Conservation (phyloP, 2,888 invertebrate species). For the Campopleginae sp. region DNA sequence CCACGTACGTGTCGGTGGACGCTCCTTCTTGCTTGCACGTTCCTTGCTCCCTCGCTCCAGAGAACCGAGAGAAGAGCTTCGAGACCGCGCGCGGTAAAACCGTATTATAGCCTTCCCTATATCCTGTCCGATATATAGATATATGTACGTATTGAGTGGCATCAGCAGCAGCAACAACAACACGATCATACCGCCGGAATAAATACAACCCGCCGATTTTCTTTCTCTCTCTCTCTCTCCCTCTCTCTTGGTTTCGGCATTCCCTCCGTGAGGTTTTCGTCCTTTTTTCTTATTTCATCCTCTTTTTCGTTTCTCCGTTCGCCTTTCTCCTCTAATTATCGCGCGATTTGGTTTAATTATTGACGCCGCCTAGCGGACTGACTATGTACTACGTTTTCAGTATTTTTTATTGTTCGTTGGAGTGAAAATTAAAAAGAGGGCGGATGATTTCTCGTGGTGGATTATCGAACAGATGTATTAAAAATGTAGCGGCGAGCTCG, state of each 20-base stretch:
- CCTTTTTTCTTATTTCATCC: conserved; percentile 9
- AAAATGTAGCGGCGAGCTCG: not conserved
- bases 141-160: conserved; percentile 14
- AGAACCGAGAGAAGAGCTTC: conserved; percentile 60
- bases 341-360: conserved; percentile 57
- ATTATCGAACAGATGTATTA: conserved; percentile 14
- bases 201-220: conserved; percentile 75
- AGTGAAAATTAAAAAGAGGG: conserved; percentile 2
- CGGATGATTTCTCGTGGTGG: conserved; percentile 27
- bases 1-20: conserved; percentile 38
- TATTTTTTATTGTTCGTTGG: not conserved
- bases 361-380: conserved; percentile 47
- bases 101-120: conserved; percentile 80
- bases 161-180: conserved; percentile 56
- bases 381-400: conserved; percentile 50
- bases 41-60: conserved; percentile 46
- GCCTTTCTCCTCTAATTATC: conserved; percentile 54
- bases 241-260: conserved; percentile 31
- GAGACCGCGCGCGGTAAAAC: conserved; percentile 78
- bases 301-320: not conserved
- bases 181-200: conserved; percentile 70
- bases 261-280: conserved; percentile 1
- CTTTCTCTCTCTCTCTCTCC: conserved; percentile 38
- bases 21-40: conserved; percentile 52
- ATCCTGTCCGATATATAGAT: conserved; percentile 70